phyloP scores from a whole-genome alignment of 2,888 invertebrate genomes.

The Oscheius sp. region DNA sequence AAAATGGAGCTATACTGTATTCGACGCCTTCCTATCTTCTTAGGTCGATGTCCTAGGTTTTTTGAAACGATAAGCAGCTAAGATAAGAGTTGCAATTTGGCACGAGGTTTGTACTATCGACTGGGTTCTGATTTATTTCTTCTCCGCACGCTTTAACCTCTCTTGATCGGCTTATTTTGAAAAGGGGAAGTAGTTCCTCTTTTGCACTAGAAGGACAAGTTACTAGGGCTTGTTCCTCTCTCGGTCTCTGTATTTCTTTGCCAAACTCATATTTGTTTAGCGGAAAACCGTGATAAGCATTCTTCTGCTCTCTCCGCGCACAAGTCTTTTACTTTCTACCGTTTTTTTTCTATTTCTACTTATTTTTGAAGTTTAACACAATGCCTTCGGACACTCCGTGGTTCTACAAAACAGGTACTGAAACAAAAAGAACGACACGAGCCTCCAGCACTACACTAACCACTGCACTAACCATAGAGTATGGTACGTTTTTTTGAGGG shows the following conservation, averaged over 20 bases:
- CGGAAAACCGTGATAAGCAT: constrained; percentile 30
- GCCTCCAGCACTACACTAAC: constrained; percentile 6
- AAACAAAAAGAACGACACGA: too few species aligned
- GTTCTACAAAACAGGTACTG: constrained; percentile 27
- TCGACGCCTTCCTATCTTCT: too few species aligned
- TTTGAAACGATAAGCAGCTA: too few species aligned
- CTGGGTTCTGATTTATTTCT: too few species aligned
- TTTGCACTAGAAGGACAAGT: neutral
- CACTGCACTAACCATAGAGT: constrained; percentile 6
- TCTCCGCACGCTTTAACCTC: too few species aligned
- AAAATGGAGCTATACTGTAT: too few species aligned
- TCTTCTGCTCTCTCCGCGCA: constrained; percentile 11
- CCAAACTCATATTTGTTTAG: constrained; percentile 23
- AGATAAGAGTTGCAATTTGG: too few species aligned
- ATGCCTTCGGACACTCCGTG: constrained; percentile 27
- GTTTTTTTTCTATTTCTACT: neutral
- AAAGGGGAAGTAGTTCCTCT: too few species aligned
- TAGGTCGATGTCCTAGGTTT: too few species aligned
- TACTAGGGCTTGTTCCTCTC: too few species aligned
- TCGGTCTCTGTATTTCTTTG: constrained; percentile 20
- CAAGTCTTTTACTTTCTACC: neutral
- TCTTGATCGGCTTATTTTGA: too few species aligned
- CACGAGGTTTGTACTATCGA: too few species aligned
- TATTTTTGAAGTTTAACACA: neutral
- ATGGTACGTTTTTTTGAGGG: neutral